Conservation (phyloP, 2,113 vertebrate genomes). For the Pluvianellus socialis region DNA sequence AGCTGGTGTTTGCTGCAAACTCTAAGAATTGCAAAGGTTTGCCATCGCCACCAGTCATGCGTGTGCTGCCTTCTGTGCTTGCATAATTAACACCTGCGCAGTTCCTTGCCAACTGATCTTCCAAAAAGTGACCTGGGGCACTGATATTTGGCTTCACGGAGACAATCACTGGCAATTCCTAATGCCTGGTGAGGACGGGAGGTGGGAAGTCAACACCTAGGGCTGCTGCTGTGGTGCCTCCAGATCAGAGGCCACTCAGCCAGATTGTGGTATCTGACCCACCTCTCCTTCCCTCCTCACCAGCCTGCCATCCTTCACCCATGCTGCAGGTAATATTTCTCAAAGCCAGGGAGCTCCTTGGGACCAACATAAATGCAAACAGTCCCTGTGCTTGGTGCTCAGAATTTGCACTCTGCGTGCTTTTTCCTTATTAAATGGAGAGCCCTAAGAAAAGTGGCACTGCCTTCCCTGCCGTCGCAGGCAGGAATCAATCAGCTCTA, state of each 20-base stretch:
- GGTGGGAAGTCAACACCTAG: background rate
- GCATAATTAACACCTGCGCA: background rate
- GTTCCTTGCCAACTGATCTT: background rate
- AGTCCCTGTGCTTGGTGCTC: background rate
- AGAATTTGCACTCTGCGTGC: background rate
- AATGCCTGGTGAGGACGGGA: background rate
- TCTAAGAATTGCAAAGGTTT: background rate
- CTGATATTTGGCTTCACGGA: background rate
- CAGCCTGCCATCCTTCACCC: background rate
- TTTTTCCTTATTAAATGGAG: background rate
- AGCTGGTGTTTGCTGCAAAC: background rate
- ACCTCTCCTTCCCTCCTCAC: background rate
- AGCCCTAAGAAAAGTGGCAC: background rate
- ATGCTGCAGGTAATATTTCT: background rate
- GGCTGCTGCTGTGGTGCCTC: background rate
- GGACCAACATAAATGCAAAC: background rate
- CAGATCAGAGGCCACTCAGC: background rate
- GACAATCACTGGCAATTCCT: background rate
- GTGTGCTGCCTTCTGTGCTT: background rate
- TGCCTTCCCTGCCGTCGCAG: background rate
- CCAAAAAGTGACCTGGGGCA: background rate
- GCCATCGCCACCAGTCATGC: accelerated
- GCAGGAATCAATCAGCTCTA: background rate
- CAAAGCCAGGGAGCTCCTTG: background rate
- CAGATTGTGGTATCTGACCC: background rate